These are phyloP conservation scores for Chirona hameri DNA, from an alignment of 2,888 invertebrate genomes.

Conservation along the genomic window DNA sequence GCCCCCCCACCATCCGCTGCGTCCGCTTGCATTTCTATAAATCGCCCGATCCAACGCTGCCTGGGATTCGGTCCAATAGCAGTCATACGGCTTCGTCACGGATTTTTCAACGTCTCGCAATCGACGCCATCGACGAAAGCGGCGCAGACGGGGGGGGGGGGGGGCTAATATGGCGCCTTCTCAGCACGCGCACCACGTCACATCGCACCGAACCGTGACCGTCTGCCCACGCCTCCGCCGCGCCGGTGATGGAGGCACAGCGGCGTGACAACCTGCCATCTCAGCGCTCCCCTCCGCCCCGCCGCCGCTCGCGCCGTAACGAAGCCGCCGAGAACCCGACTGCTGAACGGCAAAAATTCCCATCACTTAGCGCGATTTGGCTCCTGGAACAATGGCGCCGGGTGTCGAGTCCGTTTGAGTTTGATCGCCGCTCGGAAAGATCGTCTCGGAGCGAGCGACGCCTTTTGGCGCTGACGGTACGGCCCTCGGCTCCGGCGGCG, in stretches of 20 bases:
- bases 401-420: background rate
- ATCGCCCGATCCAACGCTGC: no score
- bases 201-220: background rate
- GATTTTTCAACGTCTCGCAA: background rate
- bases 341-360: slow-evolving; percentile 14
- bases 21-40: no score
- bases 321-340: background rate
- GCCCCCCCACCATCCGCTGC: no score
- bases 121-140: background rate
- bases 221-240: no score
- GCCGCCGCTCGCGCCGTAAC: background rate
- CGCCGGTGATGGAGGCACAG: background rate
- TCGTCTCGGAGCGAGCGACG: background rate
- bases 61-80: no score
- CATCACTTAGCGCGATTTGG: background rate
- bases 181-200: background rate
- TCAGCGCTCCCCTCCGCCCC: background rate
- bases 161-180: background rate
- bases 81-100: no score
- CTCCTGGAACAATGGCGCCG: background rate
- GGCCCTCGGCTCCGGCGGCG: background rate
- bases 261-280: background rate
- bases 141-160: background rate
- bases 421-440: background rate
- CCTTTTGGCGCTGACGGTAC: background rate